Conservation (phyloP, 2,113 vertebrate species). For the Macroglossus sobrinus region DNA sequence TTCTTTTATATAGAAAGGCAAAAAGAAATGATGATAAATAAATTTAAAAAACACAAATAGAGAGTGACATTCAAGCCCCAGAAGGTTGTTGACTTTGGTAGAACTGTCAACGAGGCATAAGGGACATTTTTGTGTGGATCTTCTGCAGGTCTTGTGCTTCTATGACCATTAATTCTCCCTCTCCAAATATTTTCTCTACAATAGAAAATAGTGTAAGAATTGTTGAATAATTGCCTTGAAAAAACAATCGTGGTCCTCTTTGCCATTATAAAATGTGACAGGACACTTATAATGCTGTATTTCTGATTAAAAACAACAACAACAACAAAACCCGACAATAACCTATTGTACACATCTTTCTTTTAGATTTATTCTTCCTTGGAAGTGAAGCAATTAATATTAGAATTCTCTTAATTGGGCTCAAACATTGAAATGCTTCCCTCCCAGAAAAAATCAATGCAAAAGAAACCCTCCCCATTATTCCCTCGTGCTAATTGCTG, state of each 20-base stretch:
- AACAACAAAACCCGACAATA: not conserved
- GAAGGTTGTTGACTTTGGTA: slow-evolving; percentile 40
- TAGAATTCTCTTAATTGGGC: slow-evolving; percentile 44
- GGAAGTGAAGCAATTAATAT: slow-evolving; percentile 30
- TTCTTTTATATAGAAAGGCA: slow-evolving; percentile 10
- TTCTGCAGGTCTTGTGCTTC: slow-evolving; percentile 56
- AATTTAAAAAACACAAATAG: slow-evolving; percentile 52
- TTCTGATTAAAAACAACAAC: not conserved
- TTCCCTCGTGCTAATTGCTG: not conserved
- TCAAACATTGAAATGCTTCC: not conserved
- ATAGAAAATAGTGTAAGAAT: slow-evolving; percentile 52
- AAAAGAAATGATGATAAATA: slow-evolving; percentile 60
- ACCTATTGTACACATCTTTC: slow-evolving; percentile 1
- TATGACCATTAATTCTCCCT: not conserved
- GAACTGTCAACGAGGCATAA: slow-evolving; percentile 49
- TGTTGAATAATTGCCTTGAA: slow-evolving; percentile 71
- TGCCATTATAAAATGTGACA: slow-evolving; percentile 11
- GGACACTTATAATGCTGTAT: slow-evolving; percentile 14
- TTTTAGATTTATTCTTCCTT: slow-evolving; percentile 39
- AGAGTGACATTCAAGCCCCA: slow-evolving; percentile 56
- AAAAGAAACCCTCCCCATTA: not conserved
- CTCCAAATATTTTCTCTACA: slow-evolving; percentile 69
- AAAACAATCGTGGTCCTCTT: slow-evolving; percentile 64
- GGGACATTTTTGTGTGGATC: slow-evolving; percentile 50
- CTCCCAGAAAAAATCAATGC: slow-evolving; percentile 51